Base-by-base conservation (phyloP, 2,888 invertebrate species). In the Theristus sp. region DNA sequence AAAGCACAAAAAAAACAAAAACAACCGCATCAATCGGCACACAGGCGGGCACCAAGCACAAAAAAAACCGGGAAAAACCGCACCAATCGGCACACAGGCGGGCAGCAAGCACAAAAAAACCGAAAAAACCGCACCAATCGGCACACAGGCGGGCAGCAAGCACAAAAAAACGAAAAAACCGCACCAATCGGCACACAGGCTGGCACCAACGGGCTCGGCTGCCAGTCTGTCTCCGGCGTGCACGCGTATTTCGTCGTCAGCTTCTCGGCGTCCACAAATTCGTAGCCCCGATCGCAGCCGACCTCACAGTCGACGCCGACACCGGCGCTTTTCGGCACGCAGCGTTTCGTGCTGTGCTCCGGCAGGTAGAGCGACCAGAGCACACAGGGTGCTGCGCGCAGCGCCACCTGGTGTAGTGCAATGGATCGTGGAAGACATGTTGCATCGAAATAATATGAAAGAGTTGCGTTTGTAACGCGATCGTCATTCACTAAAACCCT, bases 351-450 rank as follows among this genome's bases (percentile, higher is more conserved):
- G 56, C 91, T 91, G 74, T 90, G 85, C 0, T 85, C 84, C 0
- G 93, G 90, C 2, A 87, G 83, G 73, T 85, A 84, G 6, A 94
- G 75, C 72, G 93, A 90, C 89, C 91, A 91, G 69, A 89, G 87
- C 0, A 90, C 89, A 70, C 94, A 94, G 22, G 68, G 65, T 53
- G 70, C 69, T 1, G 70, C 68, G 26, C 27, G 26, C 22, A 54
- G 27, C 10, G 54, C 54, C 52, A 52, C 52, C 52, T 52, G 52
- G 20, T 13, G n/a, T n/a, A n/a, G n/a, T n/a, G n/a, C n/a, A n/a
- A n/a, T n/a, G n/a, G n/a, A n/a, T n/a, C n/a, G n/a, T n/a, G n/a
- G n/a, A n/a, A n/a, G n/a, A n/a, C n/a, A n/a, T n/a, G n/a, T n/a
- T n/a, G n/a, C n/a, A n/a, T n/a, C n/a, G n/a, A n/a, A n/a, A n/a